Base-by-base conservation (phyloP, 2,888 invertebrate genomes). In the Ophion slaviceki region DNA sequence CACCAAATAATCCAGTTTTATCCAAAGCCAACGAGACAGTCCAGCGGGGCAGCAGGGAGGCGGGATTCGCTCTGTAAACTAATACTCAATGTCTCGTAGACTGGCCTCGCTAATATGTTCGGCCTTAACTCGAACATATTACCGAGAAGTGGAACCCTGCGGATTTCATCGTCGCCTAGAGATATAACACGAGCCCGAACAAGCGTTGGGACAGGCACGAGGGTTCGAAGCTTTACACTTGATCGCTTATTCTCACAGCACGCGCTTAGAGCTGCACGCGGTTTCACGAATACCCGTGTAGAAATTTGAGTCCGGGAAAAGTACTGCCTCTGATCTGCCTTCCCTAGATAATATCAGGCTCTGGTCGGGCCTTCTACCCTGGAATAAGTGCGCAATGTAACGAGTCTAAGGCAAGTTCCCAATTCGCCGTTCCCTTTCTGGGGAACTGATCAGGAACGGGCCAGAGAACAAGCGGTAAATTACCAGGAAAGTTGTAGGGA, bases 161-260 rank as follows among this genome's bases (percentile, higher is more conserved):
- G 32, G 78, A 67, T 82, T 61, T 78, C 75, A 10, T 74, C 53
- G 66, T 67, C 68, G 82, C 80, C 74, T 82, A 77, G 67, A 76
- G 20, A 85, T 80, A 78, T 62, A 71, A 32, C 59, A 61, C 20
- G 17, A 61, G 47, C 66, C 28, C 32, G 70, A 32, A 66, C 36
- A 80, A 67, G 64, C 47, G 71, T 28, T 66, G 47, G 20, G 32
- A 6, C 57, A 64, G 11, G 28, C 36, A 74, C 59, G 28, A 70
- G 77, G 82, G 80, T 53, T 84, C 81, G 80, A 81, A 77, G 61
- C 70, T 68, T 57, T 28, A 74, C 66, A 80, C 76, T 76, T 83
- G 86, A 80, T 84, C 83, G 83, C 71, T 86, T 86, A 86, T 86
- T 86, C 86, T 86, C 86, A 78, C 86, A 86, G 86, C 86, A 83